phyloP scores from a whole-genome alignment of 2,797 vertebrate species.

The Falco columbarius region DNA sequence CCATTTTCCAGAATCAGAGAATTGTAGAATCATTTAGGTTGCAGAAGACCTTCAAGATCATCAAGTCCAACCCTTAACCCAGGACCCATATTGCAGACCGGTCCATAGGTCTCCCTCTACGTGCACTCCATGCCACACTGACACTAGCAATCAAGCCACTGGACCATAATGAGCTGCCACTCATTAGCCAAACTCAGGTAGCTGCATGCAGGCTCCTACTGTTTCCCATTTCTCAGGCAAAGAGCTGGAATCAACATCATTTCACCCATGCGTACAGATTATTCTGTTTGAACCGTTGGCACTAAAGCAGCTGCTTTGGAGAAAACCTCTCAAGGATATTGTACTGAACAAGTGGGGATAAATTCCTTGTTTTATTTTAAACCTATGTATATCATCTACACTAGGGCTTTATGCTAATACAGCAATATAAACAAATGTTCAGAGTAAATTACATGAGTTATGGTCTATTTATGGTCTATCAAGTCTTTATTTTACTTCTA shows the following conservation, averaged over 20 bases:
- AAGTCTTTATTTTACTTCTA: neutral
- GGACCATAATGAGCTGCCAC: rapidly evolving
- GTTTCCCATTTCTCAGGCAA: neutral
- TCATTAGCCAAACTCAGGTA: neutral
- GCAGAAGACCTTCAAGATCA: too few relatives aligned
- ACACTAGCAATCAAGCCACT: neutral
- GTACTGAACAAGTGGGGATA: neutral
- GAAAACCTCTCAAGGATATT: neutral
- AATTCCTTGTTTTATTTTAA: neutral
- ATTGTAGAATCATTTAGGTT: too few relatives aligned
- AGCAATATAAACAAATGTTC: neutral
- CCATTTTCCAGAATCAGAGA: neutral
- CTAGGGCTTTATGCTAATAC: neutral
- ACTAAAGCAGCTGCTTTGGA: neutral
- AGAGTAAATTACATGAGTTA: neutral
- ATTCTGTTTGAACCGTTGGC: neutral
- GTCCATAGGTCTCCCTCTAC: neutral
- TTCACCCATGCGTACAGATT: neutral
- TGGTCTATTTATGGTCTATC: neutral
- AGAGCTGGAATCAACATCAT: neutral
- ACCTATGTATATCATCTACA: neutral
- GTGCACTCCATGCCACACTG: neutral
- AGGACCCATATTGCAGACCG: rapidly evolving
- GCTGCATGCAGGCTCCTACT: too few relatives aligned
- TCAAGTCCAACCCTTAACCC: too few relatives aligned